A percentile compares a stretch with the other conserved stretches of the same genome.
phyloP scores from a whole-genome alignment of 2,888 invertebrate genomes.

The Epiblema foenella region DNA sequence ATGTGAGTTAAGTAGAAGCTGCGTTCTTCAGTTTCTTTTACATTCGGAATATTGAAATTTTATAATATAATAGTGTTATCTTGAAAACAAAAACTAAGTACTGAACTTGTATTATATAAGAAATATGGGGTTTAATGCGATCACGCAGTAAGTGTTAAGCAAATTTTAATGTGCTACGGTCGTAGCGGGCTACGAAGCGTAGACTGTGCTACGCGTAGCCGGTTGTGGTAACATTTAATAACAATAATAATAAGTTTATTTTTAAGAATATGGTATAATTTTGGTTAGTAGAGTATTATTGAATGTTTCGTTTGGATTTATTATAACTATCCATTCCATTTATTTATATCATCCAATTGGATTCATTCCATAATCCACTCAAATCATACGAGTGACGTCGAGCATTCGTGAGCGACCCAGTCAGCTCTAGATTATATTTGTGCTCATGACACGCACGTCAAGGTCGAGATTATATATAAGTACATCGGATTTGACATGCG shows the following conservation, averaged over 20 bases:
- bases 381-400: slow-evolving; percentile 2
- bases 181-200: slow-evolving; percentile 22
- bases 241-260: no score
- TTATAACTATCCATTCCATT: no score
- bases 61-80: no score
- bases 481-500: not conserved
- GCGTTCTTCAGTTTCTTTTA: no score
- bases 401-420: not conserved
- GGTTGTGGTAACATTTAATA: not conserved
- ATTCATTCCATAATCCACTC: not conserved
- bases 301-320: no score
- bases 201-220: slow-evolving; percentile 6
- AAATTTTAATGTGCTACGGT: not conserved
- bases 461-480: not conserved
- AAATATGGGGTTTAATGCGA: no score
- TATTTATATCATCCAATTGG: no score
- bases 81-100: not conserved
- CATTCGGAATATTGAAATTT: no score
- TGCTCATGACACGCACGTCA: slow-evolving; percentile 3
- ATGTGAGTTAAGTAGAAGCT: not conserved
- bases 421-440: not conserved
- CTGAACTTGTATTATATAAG: no score
- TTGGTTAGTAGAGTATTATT: no score
- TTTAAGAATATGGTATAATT: no score
- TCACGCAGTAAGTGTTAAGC: not conserved